Percentiles rank a stretch among this genome's conserved stretches.
These are phyloP conservation scores for Ciconia boyciana DNA, from an alignment of 2,113 vertebrate genomes.

Conservation along the genomic window DNA sequence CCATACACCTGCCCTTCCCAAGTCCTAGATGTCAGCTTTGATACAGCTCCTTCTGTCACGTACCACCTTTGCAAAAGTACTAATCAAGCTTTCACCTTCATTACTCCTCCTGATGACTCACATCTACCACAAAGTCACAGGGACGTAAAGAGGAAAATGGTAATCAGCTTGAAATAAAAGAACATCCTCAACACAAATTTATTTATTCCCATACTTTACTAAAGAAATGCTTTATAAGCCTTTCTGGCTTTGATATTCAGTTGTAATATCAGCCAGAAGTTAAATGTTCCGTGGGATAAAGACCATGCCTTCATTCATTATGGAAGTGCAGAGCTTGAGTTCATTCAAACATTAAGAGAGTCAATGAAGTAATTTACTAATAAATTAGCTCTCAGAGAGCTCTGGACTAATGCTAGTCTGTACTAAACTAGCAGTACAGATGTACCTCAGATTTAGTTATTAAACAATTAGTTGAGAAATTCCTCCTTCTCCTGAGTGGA, in stretches of 20 bases:
- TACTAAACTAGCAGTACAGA: background rate
- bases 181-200: background rate
- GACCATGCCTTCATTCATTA: background rate
- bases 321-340: background rate
- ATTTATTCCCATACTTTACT: background rate
- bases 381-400: background rate
- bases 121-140: background rate
- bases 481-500: background rate
- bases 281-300: background rate
- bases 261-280: background rate
- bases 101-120: background rate
- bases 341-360: background rate
- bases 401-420: background rate
- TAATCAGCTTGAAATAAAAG: background rate
- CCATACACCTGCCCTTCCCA: background rate
- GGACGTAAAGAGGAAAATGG: background rate
- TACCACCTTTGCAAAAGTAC: background rate
- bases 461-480: background rate
- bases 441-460: background rate
- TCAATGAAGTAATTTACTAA: background rate
- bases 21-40: background rate
- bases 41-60: background rate
- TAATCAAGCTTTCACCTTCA: background rate
- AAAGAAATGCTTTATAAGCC: background rate
- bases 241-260: background rate